Conservation (phyloP, 2,797 vertebrate genomes). For the Etheostoma nigrum region DNA sequence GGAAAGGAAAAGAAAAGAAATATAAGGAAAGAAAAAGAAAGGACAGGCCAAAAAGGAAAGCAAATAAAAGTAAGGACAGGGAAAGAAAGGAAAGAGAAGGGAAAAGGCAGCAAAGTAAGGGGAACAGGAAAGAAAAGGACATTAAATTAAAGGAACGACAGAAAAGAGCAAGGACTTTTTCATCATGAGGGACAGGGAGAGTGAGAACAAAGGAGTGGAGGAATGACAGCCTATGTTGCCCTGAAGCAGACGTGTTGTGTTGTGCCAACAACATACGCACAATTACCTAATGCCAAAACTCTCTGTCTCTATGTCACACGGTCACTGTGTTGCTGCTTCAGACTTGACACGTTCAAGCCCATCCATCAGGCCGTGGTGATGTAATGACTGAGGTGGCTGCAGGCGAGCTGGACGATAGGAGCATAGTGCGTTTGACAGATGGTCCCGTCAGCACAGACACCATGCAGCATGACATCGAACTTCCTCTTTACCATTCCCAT, state of each 20-base stretch:
- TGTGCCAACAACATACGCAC: conserved; percentile 49
- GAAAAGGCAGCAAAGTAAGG: not conserved
- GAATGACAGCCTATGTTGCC: conserved; percentile 27
- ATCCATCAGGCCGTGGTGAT: conserved; percentile 62
- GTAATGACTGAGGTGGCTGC: conserved; percentile 66
- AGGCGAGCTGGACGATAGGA: conserved; percentile 50
- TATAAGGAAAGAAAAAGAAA: not conserved
- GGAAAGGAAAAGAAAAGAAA: not conserved
- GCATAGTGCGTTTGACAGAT: conserved; percentile 65
- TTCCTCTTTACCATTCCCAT: conserved; percentile 62
- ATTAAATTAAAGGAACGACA: not conserved
- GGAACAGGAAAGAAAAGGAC: not conserved
- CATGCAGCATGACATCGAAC: conserved; percentile 35
- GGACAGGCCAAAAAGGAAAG: not conserved
- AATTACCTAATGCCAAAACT: conserved; percentile 62
- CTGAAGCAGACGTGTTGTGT: conserved; percentile 38
- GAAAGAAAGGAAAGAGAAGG: not conserved
- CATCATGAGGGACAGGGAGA: conserved; percentile 5
- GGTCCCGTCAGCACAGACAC: conserved; percentile 41
- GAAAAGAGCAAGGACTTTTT: not conserved
- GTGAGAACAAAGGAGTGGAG: conserved; percentile 21
- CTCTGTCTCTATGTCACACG: conserved; percentile 35
- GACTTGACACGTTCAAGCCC: conserved; percentile 53
- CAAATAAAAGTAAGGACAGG: not conserved
- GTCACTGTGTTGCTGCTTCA: conserved; percentile 46